Conservation (phyloP, 1,140 invertebrate genomes). For the Zeugodacus cucurbitae region DNA sequence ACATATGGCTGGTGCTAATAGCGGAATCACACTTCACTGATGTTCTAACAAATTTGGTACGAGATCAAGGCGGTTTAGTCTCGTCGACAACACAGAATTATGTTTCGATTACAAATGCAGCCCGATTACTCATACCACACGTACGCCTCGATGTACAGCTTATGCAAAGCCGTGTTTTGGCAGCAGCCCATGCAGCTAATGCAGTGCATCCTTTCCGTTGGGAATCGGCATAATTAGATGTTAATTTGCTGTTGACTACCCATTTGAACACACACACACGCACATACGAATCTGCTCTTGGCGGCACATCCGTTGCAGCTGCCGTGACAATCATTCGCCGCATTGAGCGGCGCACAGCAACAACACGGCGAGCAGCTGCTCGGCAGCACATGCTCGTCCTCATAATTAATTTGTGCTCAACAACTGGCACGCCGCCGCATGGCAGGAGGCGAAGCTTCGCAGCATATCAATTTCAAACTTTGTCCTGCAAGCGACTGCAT, state of each 20-base stretch:
- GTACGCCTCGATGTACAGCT: neutral
- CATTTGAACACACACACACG: neutral
- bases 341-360: neutral
- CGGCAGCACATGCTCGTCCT: neutral
- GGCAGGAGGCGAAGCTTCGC: neutral
- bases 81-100: neutral
- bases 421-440: neutral
- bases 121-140: neutral
- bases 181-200: neutral
- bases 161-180: neutral
- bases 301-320: neutral
- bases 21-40: neutral
- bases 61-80: neutral
- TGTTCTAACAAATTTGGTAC: neutral
- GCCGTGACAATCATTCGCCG: neutral
- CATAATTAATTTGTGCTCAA: constrained; percentile 1
- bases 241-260: neutral
- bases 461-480: constrained; percentile 19
- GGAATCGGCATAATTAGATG: constrained; percentile 7
- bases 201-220: too few relatives aligned
- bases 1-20: too few relatives aligned
- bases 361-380: neutral
- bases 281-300: neutral
- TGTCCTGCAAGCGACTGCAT: constrained; percentile 26
- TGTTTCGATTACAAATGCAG: neutral